Evolutionary conservation across 2,888 invertebrate species (phyloP).

Genomic region (Amitus sp.): DNA sequence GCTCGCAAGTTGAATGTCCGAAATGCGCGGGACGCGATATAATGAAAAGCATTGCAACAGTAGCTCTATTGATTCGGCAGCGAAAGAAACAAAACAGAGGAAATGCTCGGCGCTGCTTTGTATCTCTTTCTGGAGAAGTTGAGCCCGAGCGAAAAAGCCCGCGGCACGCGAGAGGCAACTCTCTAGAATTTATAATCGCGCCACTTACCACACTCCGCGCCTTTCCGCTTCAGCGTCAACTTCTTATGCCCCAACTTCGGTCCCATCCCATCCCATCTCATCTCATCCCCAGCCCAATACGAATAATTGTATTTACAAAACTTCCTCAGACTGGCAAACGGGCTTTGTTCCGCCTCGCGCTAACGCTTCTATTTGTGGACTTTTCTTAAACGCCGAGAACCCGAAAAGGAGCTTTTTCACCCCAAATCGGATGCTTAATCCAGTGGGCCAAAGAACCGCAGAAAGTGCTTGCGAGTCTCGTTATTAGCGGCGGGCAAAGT

Average conservation of each 20-base stretch:
- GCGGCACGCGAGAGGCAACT: conserved; percentile 32
- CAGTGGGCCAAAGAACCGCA: too few species aligned
- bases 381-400: too few species aligned
- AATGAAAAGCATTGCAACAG: background rate
- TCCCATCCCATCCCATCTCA: conserved; percentile 22
- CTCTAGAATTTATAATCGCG: conserved; percentile 57
- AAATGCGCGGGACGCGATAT: background rate
- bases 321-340: conserved; percentile 4
- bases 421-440: too few species aligned
- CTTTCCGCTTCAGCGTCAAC: conserved; percentile 37
- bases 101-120: conserved; percentile 31
- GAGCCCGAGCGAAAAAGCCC: conserved; percentile 19
- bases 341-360: conserved; percentile 27
- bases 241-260: conserved; percentile 28
- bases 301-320: conserved; percentile 55
- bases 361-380: background rate
- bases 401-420: too few species aligned
- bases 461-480: too few species aligned
- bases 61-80: background rate
- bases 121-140: conserved; percentile 30
- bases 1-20: too few species aligned
- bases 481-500: too few species aligned
- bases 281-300: too few species aligned
- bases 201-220: conserved; percentile 51
- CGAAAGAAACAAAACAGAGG: conserved; percentile 18